phyloP scores from a whole-genome alignment of 2,888 invertebrate species.

The Agrotis exclamationis region DNA sequence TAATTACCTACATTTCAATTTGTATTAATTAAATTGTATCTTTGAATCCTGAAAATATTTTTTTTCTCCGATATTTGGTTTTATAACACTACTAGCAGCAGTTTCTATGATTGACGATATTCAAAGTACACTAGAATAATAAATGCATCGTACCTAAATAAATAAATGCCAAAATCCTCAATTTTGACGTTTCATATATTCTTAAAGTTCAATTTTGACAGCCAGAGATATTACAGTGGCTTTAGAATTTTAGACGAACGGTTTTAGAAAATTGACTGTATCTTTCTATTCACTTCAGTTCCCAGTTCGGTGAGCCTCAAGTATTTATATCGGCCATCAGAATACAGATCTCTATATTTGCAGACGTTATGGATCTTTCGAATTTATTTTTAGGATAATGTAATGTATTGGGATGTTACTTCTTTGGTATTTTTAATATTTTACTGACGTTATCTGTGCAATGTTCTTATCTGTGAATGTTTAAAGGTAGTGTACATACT shows the following conservation, averaged over 20 bases:
- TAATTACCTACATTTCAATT: too few species aligned
- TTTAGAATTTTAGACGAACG: slow-evolving; percentile 33
- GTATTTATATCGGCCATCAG: slow-evolving; percentile 54
- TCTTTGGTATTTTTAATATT: slow-evolving; percentile 3
- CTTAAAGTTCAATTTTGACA: slow-evolving; percentile 43
- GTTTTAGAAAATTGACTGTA: slow-evolving; percentile 51
- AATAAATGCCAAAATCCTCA: slow-evolving; percentile 38
- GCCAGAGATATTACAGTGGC: slow-evolving; percentile 40
- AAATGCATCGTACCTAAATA: slow-evolving; percentile 27
- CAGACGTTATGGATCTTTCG: slow-evolving; percentile 27
- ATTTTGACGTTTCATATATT: slow-evolving; percentile 35
- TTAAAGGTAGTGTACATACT: too few species aligned
- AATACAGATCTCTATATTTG: slow-evolving; percentile 40
- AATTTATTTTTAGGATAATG: slow-evolving; percentile 28
- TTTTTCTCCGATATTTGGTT: not conserved
- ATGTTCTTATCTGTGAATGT: too few species aligned
- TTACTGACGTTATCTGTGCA: too few species aligned
- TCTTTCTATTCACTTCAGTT: slow-evolving; percentile 18
- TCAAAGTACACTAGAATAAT: slow-evolving; percentile 13
- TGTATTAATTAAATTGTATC: too few species aligned
- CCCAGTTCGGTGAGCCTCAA: slow-evolving; percentile 32
- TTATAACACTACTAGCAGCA: not conserved
- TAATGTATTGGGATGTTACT: slow-evolving; percentile 9
- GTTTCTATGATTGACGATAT: slow-evolving; percentile 11
- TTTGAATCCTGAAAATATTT: too few species aligned